phyloP scores from a whole-genome alignment of 2,888 invertebrate species.

The Venustoraphidia nigricollis region DNA sequence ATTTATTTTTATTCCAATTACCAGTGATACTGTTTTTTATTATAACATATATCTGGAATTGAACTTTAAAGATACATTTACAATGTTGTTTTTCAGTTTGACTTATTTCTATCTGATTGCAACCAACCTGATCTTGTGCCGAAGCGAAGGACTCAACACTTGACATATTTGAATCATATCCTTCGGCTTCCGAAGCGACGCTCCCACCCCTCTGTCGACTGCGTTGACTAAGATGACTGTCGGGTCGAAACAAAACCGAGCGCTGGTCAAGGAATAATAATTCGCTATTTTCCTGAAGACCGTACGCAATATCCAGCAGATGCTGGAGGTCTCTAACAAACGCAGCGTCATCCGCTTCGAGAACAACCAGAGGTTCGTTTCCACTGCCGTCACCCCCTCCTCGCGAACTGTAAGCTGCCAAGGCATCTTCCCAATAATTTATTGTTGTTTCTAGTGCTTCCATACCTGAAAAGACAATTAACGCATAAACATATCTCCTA shows the following conservation, averaged over 20 bases:
- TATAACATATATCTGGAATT: too few species aligned
- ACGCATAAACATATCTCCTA: not conserved
- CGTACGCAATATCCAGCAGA: slow-evolving; percentile 67
- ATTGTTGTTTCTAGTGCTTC: slow-evolving; percentile 85
- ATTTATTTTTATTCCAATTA: too few species aligned
- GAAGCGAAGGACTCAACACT: slow-evolving; percentile 94
- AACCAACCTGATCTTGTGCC: slow-evolving; percentile 67
- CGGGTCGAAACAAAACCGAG: slow-evolving; percentile 70
- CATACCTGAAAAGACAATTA: slow-evolving; percentile 46
- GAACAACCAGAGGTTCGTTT: slow-evolving; percentile 42
- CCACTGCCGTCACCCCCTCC: slow-evolving; percentile 28
- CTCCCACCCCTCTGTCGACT: slow-evolving; percentile 8
- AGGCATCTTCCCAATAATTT: slow-evolving; percentile 89
- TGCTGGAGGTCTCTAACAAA: slow-evolving; percentile 64
- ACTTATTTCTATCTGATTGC: not conserved
- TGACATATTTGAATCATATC: slow-evolving; percentile 48
- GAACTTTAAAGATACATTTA: too few species aligned
- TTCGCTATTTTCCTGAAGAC: slow-evolving; percentile 76
- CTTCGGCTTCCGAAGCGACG: slow-evolving; percentile 20
- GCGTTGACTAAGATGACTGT: slow-evolving; percentile 41
- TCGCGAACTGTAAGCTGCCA: slow-evolving; percentile 55
- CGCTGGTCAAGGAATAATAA: slow-evolving; percentile 76
- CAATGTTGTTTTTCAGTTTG: not conserved
- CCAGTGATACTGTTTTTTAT: too few species aligned
- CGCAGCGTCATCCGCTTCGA: slow-evolving; percentile 72